Percentiles rank a stretch among this genome's conserved stretches.
Evolutionary conservation across 2,113 vertebrate genomes (phyloP).

Genomic region (Pangasianodon gigas): DNA sequence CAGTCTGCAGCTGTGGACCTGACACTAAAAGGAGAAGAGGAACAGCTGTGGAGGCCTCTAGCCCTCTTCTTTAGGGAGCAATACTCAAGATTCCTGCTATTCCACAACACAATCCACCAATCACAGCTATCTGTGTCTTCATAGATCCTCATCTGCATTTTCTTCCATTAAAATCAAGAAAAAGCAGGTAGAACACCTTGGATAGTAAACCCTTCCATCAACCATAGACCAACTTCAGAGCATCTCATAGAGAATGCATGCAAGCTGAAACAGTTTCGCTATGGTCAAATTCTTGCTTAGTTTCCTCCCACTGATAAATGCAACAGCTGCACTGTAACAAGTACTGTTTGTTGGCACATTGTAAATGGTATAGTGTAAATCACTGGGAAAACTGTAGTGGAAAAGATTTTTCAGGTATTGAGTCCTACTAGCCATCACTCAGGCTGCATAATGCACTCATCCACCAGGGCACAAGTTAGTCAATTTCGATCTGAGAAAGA

Average conservation of each 20-base stretch:
- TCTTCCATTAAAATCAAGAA: background rate
- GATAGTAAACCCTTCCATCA: conserved; percentile 11
- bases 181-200: conserved; percentile 5
- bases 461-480: background rate
- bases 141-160: conserved; percentile 8
- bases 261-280: conserved; percentile 10
- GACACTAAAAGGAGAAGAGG: conserved; percentile 42
- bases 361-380: conserved; percentile 13
- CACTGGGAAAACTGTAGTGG: background rate
- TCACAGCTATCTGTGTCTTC: background rate
- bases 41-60: conserved; percentile 37
- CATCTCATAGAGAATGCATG: background rate
- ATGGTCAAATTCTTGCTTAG: background rate
- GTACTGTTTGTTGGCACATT: conserved; percentile 14
- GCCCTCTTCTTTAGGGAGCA: background rate
- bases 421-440: background rate
- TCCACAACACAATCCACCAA: background rate
- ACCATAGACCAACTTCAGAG: conserved; percentile 21
- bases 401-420: background rate
- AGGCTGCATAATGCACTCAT: conserved; percentile 10
- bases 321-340: conserved; percentile 45
- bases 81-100: conserved; percentile 5
- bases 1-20: conserved; percentile 38
- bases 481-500: conserved; percentile 20
- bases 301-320: background rate